Percentiles rank a stretch among this genome's conserved stretches.
These are phyloP conservation scores for Gymnothorax reevesii DNA, from an alignment of 2,797 vertebrate genomes.

Conservation along the genomic window DNA sequence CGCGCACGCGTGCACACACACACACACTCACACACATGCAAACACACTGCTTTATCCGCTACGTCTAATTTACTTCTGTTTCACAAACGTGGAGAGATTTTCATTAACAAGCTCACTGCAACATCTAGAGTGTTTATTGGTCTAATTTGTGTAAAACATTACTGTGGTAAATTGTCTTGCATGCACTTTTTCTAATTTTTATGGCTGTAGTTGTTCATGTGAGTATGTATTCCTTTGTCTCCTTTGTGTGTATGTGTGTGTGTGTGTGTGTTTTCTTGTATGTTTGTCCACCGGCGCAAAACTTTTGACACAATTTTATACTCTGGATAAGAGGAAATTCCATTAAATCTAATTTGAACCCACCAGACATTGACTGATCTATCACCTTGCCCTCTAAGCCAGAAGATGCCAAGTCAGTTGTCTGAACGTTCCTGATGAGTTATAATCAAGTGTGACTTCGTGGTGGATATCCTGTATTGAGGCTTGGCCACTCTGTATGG, in stretches of 20 bases:
- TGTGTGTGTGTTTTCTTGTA: not conserved
- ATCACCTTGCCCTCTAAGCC: not conserved
- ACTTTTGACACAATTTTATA: not conserved
- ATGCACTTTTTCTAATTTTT: not conserved
- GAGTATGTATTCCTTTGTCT: not conserved
- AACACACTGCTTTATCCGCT: conserved; percentile 4
- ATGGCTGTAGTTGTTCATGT: conserved; percentile 5
- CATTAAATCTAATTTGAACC: not conserved
- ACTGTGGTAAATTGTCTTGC: not conserved
- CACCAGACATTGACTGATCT: not conserved
- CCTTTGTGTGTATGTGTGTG: not conserved
- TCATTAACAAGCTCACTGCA: conserved; percentile 8
- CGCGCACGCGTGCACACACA: not conserved
- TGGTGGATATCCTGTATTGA: not conserved
- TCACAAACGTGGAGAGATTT: not conserved
- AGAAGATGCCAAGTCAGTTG: not conserved
- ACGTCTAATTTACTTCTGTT: conserved; percentile 21
- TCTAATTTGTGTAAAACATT: conserved; percentile 2
- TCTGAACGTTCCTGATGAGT: not conserved
- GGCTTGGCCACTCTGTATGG: not conserved
- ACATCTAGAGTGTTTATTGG: not conserved
- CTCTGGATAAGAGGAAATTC: not conserved
- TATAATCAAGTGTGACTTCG: not conserved
- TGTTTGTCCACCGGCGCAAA: too few species aligned
- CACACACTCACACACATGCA: conserved; percentile 8